Percentiles rank a stretch among this genome's conserved stretches.
Conservation (phyloP, 2,797 vertebrate genomes). For the Oreochromis grahami region DNA sequence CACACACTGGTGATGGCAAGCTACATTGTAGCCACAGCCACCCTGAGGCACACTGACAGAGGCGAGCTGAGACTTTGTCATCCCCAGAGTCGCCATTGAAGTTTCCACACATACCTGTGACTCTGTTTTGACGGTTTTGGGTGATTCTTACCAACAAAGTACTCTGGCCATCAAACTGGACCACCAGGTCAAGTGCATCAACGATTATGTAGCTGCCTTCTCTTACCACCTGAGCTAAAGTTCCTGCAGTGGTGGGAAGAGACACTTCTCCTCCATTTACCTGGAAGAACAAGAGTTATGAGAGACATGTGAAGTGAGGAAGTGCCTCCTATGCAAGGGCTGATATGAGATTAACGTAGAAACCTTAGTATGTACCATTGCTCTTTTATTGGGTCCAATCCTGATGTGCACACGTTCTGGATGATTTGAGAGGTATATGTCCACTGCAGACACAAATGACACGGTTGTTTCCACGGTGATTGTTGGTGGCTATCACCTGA, state of each 20-base stretch:
- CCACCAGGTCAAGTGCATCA: conserved; percentile 3
- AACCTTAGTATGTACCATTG: conserved; percentile 32
- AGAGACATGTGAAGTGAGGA: not conserved
- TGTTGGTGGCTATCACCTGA: conserved; percentile 58
- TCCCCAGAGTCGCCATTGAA: conserved; percentile 55
- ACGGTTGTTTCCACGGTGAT: conserved; percentile 51
- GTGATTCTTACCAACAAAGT: conserved; percentile 51
- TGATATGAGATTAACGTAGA: not conserved
- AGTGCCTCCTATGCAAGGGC: not conserved
- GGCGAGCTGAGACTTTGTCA: conserved; percentile 61
- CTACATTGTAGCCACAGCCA: no score
- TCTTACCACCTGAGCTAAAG: conserved; percentile 16
- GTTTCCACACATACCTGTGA: conserved; percentile 66
- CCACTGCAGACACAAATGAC: conserved; percentile 67
- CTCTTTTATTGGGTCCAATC: conserved; percentile 52
- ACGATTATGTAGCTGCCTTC: conserved; percentile 23
- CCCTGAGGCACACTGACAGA: no score
- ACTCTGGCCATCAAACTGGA: conserved; percentile 43
- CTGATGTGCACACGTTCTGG: conserved; percentile 12
- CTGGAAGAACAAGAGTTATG: conserved; percentile 20
- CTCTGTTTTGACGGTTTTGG: not conserved
- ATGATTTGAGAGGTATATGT: conserved; percentile 52
- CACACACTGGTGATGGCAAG: no score
- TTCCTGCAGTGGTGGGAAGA: conserved; percentile 9
- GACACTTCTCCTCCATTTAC: conserved; percentile 39